These are phyloP conservation scores for Drosophila suzukii DNA, from an alignment of 1,140 invertebrate species.

Conservation along the genomic window DNA sequence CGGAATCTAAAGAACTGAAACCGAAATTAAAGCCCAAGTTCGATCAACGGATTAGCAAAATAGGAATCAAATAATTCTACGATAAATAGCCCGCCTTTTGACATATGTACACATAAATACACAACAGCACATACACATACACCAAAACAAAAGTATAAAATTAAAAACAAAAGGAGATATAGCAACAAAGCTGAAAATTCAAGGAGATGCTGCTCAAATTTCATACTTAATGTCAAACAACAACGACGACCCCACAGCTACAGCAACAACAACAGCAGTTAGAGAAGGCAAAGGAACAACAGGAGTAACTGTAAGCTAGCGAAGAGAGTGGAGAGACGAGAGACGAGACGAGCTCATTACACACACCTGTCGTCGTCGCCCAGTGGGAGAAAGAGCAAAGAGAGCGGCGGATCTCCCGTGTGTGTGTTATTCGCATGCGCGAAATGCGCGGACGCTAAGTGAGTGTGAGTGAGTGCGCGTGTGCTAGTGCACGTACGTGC, in stretches of 20 bases:
- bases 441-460: slow-evolving; percentile 63
- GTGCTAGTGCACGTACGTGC: slow-evolving; percentile 17
- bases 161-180: slow-evolving; percentile 26
- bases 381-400: slow-evolving; percentile 6
- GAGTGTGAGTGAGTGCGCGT: slow-evolving; percentile 42
- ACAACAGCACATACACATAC: slow-evolving; percentile 27
- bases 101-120: slow-evolving; percentile 40
- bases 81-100: slow-evolving; percentile 41
- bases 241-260: slow-evolving; percentile 33
- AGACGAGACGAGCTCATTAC: neutral
- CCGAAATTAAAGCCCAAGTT: slow-evolving; percentile 1
- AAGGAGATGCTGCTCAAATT: slow-evolving; percentile 72
- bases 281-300: slow-evolving; percentile 33
- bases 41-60: slow-evolving; percentile 14
- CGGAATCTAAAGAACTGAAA: slow-evolving; percentile 3
- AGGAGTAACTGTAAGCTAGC: slow-evolving; percentile 52
- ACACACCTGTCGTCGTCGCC: slow-evolving; percentile 29
- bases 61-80: slow-evolving; percentile 26
- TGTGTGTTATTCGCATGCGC: slow-evolving; percentile 71
- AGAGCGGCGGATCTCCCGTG: slow-evolving; percentile 24
- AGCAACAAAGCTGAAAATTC: slow-evolving; percentile 31
- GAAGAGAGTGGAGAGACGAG: slow-evolving; percentile 8
- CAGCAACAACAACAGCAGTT: slow-evolving; percentile 25
- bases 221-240: slow-evolving; percentile 66
- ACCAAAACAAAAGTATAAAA: slow-evolving; percentile 8